Base-by-base conservation (phyloP, 2,888 invertebrate genomes). In the Limnephilus rhombicus region DNA sequence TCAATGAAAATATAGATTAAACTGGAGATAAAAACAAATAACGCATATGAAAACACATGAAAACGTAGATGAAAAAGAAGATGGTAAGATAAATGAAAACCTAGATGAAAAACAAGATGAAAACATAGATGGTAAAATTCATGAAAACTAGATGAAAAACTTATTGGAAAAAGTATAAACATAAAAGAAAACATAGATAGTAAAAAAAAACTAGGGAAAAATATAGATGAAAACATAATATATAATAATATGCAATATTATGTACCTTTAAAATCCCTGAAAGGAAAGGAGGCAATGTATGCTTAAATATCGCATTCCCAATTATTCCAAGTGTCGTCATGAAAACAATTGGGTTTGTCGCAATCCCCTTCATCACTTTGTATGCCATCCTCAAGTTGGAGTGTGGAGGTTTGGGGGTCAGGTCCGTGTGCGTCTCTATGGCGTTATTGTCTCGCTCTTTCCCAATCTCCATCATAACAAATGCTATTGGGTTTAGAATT, bases 271-370 rank as follows among this genome's bases (percentile, higher is more conserved):
- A 96, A 92, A 98, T 97, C 85, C 97, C 97, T 94, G 97, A 97
- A 68, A 99, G 95, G 93, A 98, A 97, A 86, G 97, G 95, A 24
- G 99, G 99, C 91, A 99, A 95, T 15, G 97, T 96, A 94, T 98
- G 98, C 94, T 97, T 97, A 95, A 98, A 99, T 81, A 97, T 95
- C 93, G 98, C 96, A 95, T 99, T 99, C 80, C 98, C 98, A 93
- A 97, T 95, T 24, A 99, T 98, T 13, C 99, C 99, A 93, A 99
- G 95, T n/a, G 98, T 96, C 0, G 99, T 99, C 99, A 99, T 99
- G 90, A 98, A 96, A 29, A 99, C 97, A 91, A 99, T 97, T 0
- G 99, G 99, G 96, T 99, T 99, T 18, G 97, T 96, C 92, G 98
- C 96, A 90, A 99, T 97, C 90, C 98, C 98, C 95, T 97, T 97